These are phyloP conservation scores for Acanthosepion pharaonis DNA, from an alignment of 2,888 invertebrate species.

Conservation along the genomic window DNA sequence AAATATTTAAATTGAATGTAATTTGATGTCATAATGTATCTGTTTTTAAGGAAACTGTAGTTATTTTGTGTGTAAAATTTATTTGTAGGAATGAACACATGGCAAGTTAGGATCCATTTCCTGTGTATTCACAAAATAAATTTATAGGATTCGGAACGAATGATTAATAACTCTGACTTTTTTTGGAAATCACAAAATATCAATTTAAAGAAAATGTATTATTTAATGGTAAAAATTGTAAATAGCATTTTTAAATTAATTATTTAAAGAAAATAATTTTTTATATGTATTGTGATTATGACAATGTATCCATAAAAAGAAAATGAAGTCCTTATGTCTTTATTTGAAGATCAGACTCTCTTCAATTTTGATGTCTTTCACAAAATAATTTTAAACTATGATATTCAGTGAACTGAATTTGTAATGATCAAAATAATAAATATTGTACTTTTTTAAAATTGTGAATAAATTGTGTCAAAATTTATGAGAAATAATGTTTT, in stretches of 20 bases:
- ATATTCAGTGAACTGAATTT: not conserved
- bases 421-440: not conserved
- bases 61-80: not conserved
- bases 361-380: constrained; percentile 6
- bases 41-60: not conserved
- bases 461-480: constrained; percentile 33
- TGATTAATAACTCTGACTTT: not conserved
- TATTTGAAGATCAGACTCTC: not conserved
- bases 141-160: not conserved
- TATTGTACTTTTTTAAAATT: not conserved
- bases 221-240: constrained; percentile 22
- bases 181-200: not conserved
- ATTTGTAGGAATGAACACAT: not conserved
- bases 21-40: not conserved
- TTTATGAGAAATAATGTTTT: not conserved
- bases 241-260: not conserved
- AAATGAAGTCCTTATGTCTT: not conserved
- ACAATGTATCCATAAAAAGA: not conserved
- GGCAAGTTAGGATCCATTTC: not conserved
- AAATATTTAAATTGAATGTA: not conserved
- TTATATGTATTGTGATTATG: not conserved
- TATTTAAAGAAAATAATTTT: not conserved
- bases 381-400: not conserved
- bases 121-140: not conserved
- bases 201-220: not conserved